phyloP scores from a whole-genome alignment of 2,797 vertebrate genomes.

The Toxotes lorentzi region DNA sequence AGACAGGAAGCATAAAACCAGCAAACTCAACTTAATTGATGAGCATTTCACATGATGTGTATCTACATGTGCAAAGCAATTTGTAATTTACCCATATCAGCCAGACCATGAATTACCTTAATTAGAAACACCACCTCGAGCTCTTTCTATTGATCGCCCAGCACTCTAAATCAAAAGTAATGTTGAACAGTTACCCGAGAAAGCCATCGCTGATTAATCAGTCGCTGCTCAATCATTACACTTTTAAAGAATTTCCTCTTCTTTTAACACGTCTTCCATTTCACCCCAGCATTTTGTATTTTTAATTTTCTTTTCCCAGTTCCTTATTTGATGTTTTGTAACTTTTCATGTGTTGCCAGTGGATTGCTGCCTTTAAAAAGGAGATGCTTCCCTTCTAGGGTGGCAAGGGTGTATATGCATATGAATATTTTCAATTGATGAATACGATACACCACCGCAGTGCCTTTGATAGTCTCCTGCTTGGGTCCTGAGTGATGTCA shows the following conservation, averaged over 20 bases:
- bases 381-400: slow-evolving; percentile 72
- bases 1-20: slow-evolving; percentile 34
- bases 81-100: slow-evolving; percentile 76
- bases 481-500: slow-evolving; percentile 83
- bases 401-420: slow-evolving; percentile 75
- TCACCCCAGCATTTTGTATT: slow-evolving; percentile 80
- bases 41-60: slow-evolving; percentile 40
- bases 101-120: slow-evolving; percentile 86
- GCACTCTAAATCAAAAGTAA: slow-evolving; percentile 79
- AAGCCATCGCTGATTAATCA: slow-evolving; percentile 75
- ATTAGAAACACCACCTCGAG: slow-evolving; percentile 85
- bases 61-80: slow-evolving; percentile 70
- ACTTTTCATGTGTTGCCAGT: slow-evolving; percentile 87
- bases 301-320: slow-evolving; percentile 82
- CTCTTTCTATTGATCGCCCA: slow-evolving; percentile 81
- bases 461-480: slow-evolving; percentile 83
- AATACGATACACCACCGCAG: slow-evolving; percentile 77
- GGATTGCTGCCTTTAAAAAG: slow-evolving; percentile 74
- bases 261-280: slow-evolving; percentile 71
- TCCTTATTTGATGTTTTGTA: slow-evolving; percentile 84
- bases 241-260: slow-evolving; percentile 66
- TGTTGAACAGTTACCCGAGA: slow-evolving; percentile 76
- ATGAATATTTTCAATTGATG: slow-evolving; percentile 90
- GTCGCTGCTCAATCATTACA: slow-evolving; percentile 70
- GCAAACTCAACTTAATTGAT: slow-evolving; percentile 39